phyloP scores from a whole-genome alignment of 2,797 vertebrate genomes.

The Orientallactaga sibirica region DNA sequence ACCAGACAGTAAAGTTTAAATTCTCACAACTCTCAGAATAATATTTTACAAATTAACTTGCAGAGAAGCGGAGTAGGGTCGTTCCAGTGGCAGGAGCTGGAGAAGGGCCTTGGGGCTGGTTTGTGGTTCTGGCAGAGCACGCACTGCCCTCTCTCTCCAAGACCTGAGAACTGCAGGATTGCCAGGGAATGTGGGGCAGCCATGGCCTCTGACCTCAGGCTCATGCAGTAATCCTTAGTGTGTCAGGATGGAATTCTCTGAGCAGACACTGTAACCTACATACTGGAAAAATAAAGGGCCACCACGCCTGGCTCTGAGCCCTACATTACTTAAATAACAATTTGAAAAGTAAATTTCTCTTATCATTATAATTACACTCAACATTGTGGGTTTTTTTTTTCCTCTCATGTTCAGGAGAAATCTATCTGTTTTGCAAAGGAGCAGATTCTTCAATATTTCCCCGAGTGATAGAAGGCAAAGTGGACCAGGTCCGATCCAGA shows the following conservation, averaged over 20 bases:
- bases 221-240: background rate
- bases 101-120: background rate
- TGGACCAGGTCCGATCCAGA: slow-evolving; percentile 93
- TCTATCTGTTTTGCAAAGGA: slow-evolving; percentile 97
- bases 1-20: background rate
- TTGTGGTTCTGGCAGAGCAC: background rate
- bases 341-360: background rate
- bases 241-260: background rate
- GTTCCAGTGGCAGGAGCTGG: background rate
- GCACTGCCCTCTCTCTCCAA: background rate
- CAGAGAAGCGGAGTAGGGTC: background rate
- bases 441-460: slow-evolving; percentile 99
- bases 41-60: background rate
- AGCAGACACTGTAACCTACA: rapidly evolving
- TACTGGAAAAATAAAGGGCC: background rate
- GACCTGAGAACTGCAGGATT: background rate
- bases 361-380: background rate
- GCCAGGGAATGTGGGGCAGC: background rate
- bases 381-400: background rate
- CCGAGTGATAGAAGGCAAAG: slow-evolving; percentile 95
- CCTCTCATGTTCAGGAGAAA: slow-evolving; percentile 90
- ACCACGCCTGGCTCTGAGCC: too few species aligned
- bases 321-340: background rate
- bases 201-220: background rate
- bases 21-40: background rate